These are phyloP conservation scores for Odocoileus hemionus DNA, from an alignment of 2,113 vertebrate species.

Conservation along the genomic window DNA sequence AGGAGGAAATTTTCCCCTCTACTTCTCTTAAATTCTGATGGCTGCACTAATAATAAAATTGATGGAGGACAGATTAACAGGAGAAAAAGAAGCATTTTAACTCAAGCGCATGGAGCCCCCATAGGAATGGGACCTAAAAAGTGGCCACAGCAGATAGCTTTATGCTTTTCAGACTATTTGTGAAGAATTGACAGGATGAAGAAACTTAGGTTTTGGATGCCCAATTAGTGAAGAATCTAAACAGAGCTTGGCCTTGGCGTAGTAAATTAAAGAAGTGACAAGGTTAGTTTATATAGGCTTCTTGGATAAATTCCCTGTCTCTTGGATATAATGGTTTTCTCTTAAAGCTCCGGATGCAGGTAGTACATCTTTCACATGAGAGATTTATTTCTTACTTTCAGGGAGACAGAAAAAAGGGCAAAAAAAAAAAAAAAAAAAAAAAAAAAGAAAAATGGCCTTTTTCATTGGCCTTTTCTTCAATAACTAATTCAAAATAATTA, in stretches of 20 bases:
- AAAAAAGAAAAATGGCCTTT: not conserved
- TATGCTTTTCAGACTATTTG: not conserved
- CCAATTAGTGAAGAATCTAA: not conserved
- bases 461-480: not conserved
- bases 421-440: too few species aligned
- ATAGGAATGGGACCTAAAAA: not conserved
- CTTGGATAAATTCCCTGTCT: not conserved
- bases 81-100: not conserved
- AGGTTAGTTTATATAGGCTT: not conserved
- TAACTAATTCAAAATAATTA: not conserved
- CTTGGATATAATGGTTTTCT: not conserved
- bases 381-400: not conserved
- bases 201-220: not conserved
- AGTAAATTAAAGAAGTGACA: not conserved
- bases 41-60: not conserved
- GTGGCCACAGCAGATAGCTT: not conserved
- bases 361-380: not conserved
- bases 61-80: not conserved
- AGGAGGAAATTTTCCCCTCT: not conserved
- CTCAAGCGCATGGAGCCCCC: not conserved
- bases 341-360: not conserved
- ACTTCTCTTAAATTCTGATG: not conserved
- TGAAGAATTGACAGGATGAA: not conserved
- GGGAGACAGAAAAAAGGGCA: not conserved
- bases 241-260: not conserved